Base-by-base conservation (phyloP, 2,888 invertebrate genomes). In the Parelbella ahira region DNA sequence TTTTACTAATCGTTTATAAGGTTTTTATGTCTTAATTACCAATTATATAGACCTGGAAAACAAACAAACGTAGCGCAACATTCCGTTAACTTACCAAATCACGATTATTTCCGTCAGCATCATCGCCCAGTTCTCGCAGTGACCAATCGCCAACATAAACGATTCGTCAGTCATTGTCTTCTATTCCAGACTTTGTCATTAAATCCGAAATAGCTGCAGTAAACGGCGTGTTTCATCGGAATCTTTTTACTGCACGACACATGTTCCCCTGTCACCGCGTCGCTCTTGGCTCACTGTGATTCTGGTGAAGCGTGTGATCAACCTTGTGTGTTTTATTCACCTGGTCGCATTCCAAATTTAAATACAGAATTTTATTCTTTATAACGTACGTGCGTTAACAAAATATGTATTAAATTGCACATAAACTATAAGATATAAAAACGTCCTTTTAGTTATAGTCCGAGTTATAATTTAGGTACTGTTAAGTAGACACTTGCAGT, bases 171-270 rank as follows among this genome's bases (percentile, higher is more conserved):
- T 46, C 56, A 67, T 67, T 68, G 65, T 65, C 58, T 60, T 58
- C 48, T 52, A 47, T 52, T 55, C 59, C 64, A 58, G 66, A 58
- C 59, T 56, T 61, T 71, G 76, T 74, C 76, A 70, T 79, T 73
- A 78, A 68, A 70, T 65, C 68, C 53, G 58, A 74, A 78, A 78
- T 78, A 77, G 69, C 65, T 53, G 68, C 59, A 59, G 70, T 73
- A 68, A 73, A 75, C 70, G 61, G 30, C 54, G 56, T 52, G 61
- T 66, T 72, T 69, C 62, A 67, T 64, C 59, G 61, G 56, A 57
- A 50, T 69, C 68, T 72, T 78, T 81, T 79, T 73, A 79, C 65
- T 57, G 60, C 58, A 79, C 58, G 80, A 81, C 82, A 82, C 66
- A 78, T 82, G 82, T 75, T 76, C 54, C 39, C 54, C 77, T 83